Evolutionary conservation across 2,888 invertebrate species (phyloP), one percentile per base, ranked within the genome.

Genomic region (Volucella inanis): DNA sequence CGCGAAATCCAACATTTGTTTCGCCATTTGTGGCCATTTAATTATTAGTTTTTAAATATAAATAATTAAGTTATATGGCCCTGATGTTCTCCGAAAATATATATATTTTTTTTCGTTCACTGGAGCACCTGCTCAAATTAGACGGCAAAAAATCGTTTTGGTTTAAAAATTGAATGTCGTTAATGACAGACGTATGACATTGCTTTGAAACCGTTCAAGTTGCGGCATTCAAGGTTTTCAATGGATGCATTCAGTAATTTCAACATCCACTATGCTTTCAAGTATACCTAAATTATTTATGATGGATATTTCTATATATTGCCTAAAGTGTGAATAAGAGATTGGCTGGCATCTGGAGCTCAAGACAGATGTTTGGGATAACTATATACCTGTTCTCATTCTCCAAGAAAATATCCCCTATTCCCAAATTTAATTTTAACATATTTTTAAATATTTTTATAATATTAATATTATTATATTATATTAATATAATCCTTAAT

Each of bases 1-100:
- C 87, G 67, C 59, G 52, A 57, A 78, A 68, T 68, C 80, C 10
- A 78, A 54, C 50, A 39, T 76, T 86, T 1, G 67, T 54, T 61
- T 83, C 71, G 71, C 88, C 87, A 87, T 87, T 87, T 81, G 84
- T 77, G 65, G 81, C 86, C 88, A 87, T 87, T 87, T 87, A 87
- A 62, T 67, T 52, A 11, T 43, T 54, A 43, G n/a, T 31, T 68
- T 45, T 49, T 14, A 68, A 43, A 49, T 55, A 8, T 52, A 52
- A 52, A 39, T 38, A 57, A 18, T 1, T 54, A 31, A 39, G 4
- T 52, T 50, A 14, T 31, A 4, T 72, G 41, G 41, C 68, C 65
- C 43, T 38, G 68, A 52, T 81, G 47, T 38, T 57, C 22, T 41
- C 15, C 38, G 18, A 49, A 72, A 71, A 45, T 3, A 14, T 8